Conservation (phyloP, 2,888 invertebrate species). For the Colletes collaris region DNA sequence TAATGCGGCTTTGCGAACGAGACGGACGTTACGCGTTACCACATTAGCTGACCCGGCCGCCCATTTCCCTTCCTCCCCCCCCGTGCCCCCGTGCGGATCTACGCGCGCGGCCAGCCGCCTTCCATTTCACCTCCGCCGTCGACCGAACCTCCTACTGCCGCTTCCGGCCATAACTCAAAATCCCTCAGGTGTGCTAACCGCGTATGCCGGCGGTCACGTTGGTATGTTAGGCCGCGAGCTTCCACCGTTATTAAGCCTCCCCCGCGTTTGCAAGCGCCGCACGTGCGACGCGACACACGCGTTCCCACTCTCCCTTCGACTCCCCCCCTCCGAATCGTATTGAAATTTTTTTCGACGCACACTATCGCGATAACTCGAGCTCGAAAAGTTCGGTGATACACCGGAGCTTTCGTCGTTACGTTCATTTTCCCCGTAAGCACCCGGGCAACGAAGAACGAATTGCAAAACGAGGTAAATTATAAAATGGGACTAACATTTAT, state of each 20-base stretch:
- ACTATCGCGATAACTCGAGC: no score
- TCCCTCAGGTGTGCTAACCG: conserved; percentile 80
- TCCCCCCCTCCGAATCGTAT: conserved; percentile 2
- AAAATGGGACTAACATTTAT: no score
- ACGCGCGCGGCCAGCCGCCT: background rate
- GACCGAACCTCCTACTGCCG: conserved; percentile 40
- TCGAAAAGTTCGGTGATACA: no score
- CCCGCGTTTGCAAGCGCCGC: conserved; percentile 53
- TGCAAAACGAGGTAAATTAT: no score
- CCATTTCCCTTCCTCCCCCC: background rate
- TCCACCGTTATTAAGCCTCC: conserved; percentile 69
- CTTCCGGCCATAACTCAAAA: conserved; percentile 79
- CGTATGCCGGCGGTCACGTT: conserved; percentile 73
- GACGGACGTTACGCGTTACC: conserved; percentile 76
- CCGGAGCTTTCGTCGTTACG: no score
- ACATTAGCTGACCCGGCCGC: conserved; percentile 72
- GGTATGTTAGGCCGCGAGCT: conserved; percentile 71
- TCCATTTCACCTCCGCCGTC: conserved; percentile 38
- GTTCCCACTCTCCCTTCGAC: background rate
- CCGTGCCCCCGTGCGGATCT: background rate
- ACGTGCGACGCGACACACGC: conserved; percentile 47
- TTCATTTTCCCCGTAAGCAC: no score
- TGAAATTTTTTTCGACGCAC: conserved; percentile 20
- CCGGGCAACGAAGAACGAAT: no score
- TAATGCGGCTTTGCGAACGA: conserved; percentile 74